Evolutionary conservation across 1,140 invertebrate species (phyloP).

Genomic region (Drosophila tristis): DNA sequence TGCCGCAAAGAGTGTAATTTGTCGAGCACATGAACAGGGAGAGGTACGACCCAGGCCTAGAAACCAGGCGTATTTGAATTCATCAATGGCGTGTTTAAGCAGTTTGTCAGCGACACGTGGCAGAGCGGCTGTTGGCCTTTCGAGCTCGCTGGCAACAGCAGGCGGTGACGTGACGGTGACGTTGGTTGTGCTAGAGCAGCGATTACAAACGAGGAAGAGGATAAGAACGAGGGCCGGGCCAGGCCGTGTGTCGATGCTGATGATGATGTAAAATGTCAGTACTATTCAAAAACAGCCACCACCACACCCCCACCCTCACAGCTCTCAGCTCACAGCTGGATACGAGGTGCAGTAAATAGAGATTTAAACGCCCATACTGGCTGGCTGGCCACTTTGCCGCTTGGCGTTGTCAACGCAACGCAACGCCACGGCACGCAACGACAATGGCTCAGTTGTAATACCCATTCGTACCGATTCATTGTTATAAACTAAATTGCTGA

Average conservation of each 20-base stretch:
- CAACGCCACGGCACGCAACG: not conserved
- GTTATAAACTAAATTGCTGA: constrained; percentile 3
- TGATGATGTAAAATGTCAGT: constrained; percentile 59
- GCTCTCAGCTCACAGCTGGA: constrained; percentile 28
- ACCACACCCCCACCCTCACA: constrained; percentile 39
- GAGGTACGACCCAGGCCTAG: constrained; percentile 4
- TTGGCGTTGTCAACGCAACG: constrained; percentile 54
- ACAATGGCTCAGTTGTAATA: constrained; percentile 10
- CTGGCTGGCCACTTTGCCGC: constrained; percentile 52
- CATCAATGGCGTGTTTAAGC: constrained; percentile 79
- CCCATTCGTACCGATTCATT: constrained; percentile 10
- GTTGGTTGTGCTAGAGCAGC: constrained; percentile 27
- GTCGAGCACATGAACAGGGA: constrained; percentile 32
- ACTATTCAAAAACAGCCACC: constrained; percentile 44
- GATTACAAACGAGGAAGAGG: constrained; percentile 21
- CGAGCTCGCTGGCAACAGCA: constrained; percentile 74
- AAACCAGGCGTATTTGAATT: constrained; percentile 63
- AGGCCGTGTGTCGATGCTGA: constrained; percentile 48
- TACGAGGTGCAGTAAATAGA: constrained; percentile 75
- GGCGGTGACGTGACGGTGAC: constrained; percentile 49
- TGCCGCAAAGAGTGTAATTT: constrained; percentile 82
- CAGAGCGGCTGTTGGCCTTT: constrained; percentile 61
- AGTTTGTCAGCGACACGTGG: constrained; percentile 80
- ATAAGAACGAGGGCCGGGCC: constrained; percentile 20
- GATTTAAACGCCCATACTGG: constrained; percentile 67